Base-by-base conservation (phyloP, 2,888 invertebrate genomes). In the Acanthosepion esculentum region DNA sequence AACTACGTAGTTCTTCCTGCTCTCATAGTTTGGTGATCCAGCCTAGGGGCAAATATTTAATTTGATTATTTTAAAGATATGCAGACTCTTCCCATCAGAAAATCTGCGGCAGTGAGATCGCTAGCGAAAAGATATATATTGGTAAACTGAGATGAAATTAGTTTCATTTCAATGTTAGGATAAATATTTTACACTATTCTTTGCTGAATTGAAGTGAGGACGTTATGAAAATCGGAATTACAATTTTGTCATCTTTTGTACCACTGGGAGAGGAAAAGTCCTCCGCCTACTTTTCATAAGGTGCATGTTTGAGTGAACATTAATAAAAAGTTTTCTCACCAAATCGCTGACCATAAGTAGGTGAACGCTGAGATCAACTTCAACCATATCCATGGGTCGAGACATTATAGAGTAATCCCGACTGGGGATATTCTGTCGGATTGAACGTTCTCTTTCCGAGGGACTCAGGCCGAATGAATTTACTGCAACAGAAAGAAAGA, bases 361-460 rank as follows among this genome's bases (percentile, higher is more conserved):
- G n/a, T 53, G 93, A 29, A 93, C 93, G n/a, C 53, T 53, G 48
- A 93, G 50, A 93, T 93, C 93, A 48, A 93, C 93, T 93, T 93
- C 93, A 93, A 93, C 93, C 53, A 93, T 53, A 53, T 93, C 93
- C 53, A 53, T 53, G 23, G 93, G 93, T 53, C 93, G 93, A 50
- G 93, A 93, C 48, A 93, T 53, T 18, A 15, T 53, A 50, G 93
- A 93, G n/a, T 93, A 93, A 53, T 93, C 93, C 48, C 93, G 29
- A 29, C 93, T 53, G 41, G 93, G 93, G 29, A 93, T 93, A 53
- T 93, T 93, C 93, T 93, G 93, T 29, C 93, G 93, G 33, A 93
- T 93, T 50, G 93, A 93, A 18, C 93, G 48, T 93, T 93, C 93
- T 50, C 93, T 93, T 53, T 93, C 93, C n/a, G 93, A 93, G 48